Base-by-base conservation (phyloP, 2,797 vertebrate species). In the Sebastes steindachneri region DNA sequence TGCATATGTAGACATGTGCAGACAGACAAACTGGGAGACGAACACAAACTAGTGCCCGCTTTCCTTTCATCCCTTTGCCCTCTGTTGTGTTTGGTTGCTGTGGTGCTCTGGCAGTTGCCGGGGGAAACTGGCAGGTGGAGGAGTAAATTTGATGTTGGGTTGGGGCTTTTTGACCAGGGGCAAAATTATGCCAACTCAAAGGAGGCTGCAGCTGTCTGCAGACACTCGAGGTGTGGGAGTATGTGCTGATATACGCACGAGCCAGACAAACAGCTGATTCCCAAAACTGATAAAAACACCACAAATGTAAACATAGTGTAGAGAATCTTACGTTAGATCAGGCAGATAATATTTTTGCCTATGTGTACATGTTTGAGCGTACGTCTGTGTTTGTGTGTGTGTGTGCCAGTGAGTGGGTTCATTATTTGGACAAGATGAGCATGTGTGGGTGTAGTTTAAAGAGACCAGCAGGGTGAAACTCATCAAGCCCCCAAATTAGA, bases 391-490 rank as follows among this genome's bases (percentile, higher is more conserved):
- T 0, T 45, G 48, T 74, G 55, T 70, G 58, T 62, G 41, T 62
- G 41, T 67, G 75, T 73, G 64, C 79, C 31, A 54, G 70, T 77
- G 78, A 4, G 62, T 60, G 75, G 74, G 83, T 86, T 89, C 69
- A 87, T 84, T 80, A 69, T 87, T 88, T 87, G 84, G 76, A 80
- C 68, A 82, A 77, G 82, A 86, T 75, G 74, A 86, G 79, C 55
- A 68, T 80, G 76, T 79, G 90, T 92, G 92, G 90, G 91, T 71
- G 85, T 87, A 83, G 73, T 80, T 89, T 88, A 68, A 81, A 88
- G 78, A 81, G 75, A 73, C 45, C 68, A 71, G 73, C 82, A 58
- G 80, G 77, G 68, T 71, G 60, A 89, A 88, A 86, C 86, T 88
- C 85, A 86, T 79, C 15, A 4, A 58, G 73, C 60, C 33, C 54